These are phyloP conservation scores for Antitype chi DNA, from an alignment of 2,888 invertebrate genomes.

Conservation along the genomic window DNA sequence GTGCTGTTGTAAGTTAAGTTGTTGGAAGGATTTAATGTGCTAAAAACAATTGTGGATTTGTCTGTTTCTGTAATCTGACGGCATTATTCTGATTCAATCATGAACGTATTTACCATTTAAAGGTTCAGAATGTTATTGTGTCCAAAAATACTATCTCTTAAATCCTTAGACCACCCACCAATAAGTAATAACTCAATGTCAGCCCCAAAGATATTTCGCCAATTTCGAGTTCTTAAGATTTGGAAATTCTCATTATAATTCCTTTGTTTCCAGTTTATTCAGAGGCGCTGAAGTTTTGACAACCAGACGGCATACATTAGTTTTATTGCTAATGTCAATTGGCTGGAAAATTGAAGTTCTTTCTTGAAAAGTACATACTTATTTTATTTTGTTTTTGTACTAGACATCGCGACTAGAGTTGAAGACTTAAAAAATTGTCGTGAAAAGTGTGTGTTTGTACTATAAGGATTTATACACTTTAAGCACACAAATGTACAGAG, in stretches of 20 bases:
- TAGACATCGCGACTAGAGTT: neutral
- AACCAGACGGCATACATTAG: constrained; percentile 43
- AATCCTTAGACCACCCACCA: constrained; percentile 47
- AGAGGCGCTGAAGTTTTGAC: constrained; percentile 32
- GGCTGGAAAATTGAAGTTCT: neutral
- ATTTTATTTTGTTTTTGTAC: neutral
- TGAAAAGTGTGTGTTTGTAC: neutral
- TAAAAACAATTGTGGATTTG: no score
- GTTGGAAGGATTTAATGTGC: neutral
- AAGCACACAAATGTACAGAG: no score
- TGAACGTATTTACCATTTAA: neutral
- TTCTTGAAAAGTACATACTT: neutral
- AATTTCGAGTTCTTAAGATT: constrained; percentile 64
- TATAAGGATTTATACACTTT: neutral
- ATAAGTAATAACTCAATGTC: constrained; percentile 66
- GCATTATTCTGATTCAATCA: neutral
- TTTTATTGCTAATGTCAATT: neutral
- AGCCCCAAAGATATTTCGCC: constrained; percentile 62
- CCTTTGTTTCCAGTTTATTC: constrained; percentile 62
- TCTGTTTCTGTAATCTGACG: no score
- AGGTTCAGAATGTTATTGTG: neutral
- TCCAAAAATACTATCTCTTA: neutral
- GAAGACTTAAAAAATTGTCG: neutral
- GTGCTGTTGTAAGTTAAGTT: no score
- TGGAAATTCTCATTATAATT: constrained; percentile 58